These are phyloP conservation scores for Eilema depressum DNA, from an alignment of 2,888 invertebrate species.

Conservation along the genomic window DNA sequence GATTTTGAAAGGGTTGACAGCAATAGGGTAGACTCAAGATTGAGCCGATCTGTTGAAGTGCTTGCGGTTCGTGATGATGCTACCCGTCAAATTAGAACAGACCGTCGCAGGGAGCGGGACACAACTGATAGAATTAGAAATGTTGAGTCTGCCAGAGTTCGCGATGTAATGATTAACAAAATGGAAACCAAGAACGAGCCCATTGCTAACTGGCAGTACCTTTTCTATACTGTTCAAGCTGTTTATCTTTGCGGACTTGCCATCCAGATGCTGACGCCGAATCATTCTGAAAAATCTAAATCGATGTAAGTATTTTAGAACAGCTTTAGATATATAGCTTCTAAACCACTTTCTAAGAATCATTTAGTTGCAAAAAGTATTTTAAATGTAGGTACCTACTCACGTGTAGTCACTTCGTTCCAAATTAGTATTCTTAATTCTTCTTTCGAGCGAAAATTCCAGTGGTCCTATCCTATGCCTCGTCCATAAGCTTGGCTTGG, in stretches of 20 bases:
- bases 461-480: not conserved
- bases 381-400: no score
- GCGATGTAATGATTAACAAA: conserved; percentile 28
- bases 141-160: conserved; percentile 32
- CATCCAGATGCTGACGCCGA: conserved; percentile 61
- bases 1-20: conserved; percentile 28
- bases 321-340: not conserved
- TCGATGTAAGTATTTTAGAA: conserved; percentile 43
- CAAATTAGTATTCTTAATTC: not conserved
- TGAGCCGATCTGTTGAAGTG: conserved; percentile 21
- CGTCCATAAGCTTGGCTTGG: not conserved
- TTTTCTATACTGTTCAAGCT: conserved; percentile 74
- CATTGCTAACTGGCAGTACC: conserved; percentile 64
- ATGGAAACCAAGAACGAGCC: conserved; percentile 32
- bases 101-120: conserved; percentile 35
- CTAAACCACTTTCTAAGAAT: not conserved
- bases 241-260: conserved; percentile 70
- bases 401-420: not conserved
- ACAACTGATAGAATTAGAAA: conserved; percentile 40
- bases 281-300: conserved; percentile 48
- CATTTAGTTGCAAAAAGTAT: not conserved
- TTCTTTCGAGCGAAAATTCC: not conserved
- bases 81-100: conserved; percentile 20
- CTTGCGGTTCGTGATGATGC: conserved; percentile 14
- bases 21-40: conserved; percentile 15